Evolutionary conservation across 2,888 invertebrate species (phyloP), one percentile per base, ranked within the genome.

Genomic region (Halictus ligatus): DNA sequence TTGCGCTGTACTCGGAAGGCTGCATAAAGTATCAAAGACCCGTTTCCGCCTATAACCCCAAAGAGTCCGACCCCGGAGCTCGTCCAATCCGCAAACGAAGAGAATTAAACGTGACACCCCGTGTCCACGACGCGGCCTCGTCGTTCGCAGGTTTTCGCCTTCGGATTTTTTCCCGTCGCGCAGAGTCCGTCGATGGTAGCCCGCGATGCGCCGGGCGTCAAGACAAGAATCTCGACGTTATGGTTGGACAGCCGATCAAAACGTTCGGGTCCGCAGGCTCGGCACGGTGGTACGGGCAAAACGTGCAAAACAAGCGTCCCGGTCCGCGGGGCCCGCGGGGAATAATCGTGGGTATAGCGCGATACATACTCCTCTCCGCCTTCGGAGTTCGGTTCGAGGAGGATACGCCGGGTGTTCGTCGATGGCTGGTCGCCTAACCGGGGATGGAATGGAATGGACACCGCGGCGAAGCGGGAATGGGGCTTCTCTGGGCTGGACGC

Each of bases 361-460:
- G 77, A 74, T 83, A 74, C 81, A 54, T 83, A 73, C 81, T 54
- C 54, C n/a, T n/a, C 54, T 54, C 54, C 54, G 54, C 50, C 72
- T 40, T 10, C 35, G 79, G 40, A n/a, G 67, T 64, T 64, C 29
- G 29, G 64, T 25, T 67, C 67, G 67, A 3, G 10, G 29, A 58
- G 69, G 54, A 54, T 21, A 75, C 40, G 78, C 69, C 83, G 54
- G 84, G 84, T 83, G 84, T 78, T 50, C 50, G 75, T 75, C 60
- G 60, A 58, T 43, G 79, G 73, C 79, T 60, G 78, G 40, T 40
- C 69, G 69, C 40, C 75, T 77, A 83, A 89, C 84, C 85, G 74
- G 83, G 84, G 85, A 91, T 87, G 89, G 90, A 90, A 91, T 80
- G 89, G 83, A 91, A 90, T 88, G 83, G 84, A 81, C 84, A 75